These are phyloP conservation scores for Clarias fuscus DNA, from an alignment of 2,797 vertebrate species.

Conservation along the genomic window DNA sequence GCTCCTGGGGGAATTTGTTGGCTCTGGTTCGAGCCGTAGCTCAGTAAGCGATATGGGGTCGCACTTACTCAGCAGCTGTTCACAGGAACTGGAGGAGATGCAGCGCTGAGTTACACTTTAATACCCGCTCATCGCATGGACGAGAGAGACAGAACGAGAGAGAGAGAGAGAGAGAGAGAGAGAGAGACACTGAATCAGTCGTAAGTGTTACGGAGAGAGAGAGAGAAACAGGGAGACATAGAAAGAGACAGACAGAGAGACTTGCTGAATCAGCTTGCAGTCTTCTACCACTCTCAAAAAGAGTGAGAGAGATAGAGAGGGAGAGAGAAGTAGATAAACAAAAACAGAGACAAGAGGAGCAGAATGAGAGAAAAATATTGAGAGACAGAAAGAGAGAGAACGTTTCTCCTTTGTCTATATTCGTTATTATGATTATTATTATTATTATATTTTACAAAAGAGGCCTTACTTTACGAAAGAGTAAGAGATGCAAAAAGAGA, in stretches of 20 bases:
- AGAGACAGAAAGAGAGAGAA: not conserved
- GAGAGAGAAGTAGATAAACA: not conserved
- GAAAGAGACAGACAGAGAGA: not conserved
- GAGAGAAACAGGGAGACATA: not conserved
- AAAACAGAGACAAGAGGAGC: too few species aligned
- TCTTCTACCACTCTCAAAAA: too few species aligned
- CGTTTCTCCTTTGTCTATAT: too few species aligned
- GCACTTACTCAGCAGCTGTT: constrained; percentile 67
- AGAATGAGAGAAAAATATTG: not conserved
- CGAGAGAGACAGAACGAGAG: not conserved
- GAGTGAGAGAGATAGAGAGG: not conserved
- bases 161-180: not conserved
- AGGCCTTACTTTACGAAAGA: not conserved
- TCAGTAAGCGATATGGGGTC: constrained; percentile 65
- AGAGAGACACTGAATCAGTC: not conserved
- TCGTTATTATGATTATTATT: too few species aligned
- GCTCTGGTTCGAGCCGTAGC: constrained; percentile 52
- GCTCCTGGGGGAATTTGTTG: constrained; percentile 63
- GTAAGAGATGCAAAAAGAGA: not conserved
- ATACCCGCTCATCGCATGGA: constrained; percentile 57
- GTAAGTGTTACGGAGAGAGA: not conserved
- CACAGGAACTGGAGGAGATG: constrained; percentile 55
- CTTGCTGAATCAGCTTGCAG: too few species aligned
- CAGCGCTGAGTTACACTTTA: constrained; percentile 56
- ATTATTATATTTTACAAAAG: too few species aligned